A percentile compares a stretch with the other conserved stretches of the same genome.
Conservation (phyloP, 2,797 vertebrate species). For the Psittacula derbiana region DNA sequence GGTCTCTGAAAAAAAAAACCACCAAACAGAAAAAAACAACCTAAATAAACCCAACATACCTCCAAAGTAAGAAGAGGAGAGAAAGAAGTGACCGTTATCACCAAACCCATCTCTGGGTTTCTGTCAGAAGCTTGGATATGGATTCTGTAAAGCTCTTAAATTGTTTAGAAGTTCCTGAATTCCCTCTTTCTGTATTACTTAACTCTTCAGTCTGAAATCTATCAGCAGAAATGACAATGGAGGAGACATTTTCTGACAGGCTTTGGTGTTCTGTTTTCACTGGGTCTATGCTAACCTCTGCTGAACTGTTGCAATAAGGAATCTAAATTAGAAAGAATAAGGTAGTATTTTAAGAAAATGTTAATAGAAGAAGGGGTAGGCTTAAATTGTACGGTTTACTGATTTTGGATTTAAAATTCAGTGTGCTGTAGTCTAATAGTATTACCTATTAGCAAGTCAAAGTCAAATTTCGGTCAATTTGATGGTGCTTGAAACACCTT, state of each 20-base stretch:
- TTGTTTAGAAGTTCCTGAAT: not conserved
- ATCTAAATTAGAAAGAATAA: not conserved
- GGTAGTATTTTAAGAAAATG: not conserved
- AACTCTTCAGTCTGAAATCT: not conserved
- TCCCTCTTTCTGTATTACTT: not conserved
- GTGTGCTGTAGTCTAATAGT: not conserved
- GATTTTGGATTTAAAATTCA: not conserved
- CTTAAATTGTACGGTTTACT: not conserved
- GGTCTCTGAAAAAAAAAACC: not conserved
- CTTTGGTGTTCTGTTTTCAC: not conserved
- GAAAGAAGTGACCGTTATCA: not conserved
- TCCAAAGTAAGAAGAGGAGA: not conserved
- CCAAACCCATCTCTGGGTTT: not conserved
- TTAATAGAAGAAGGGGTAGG: not conserved
- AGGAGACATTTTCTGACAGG: not conserved
- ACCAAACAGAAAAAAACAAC: not conserved
- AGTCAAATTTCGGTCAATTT: not conserved
- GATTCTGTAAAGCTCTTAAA: not conserved
- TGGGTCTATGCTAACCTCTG: not conserved
- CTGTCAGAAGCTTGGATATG: not conserved
- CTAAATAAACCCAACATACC: not conserved
- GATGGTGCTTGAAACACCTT: not conserved
- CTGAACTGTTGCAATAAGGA: not conserved
- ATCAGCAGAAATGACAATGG: not conserved
- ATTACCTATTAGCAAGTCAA: not conserved